Conservation (phyloP, 2,888 invertebrate species). For the Leptopilina syphax region DNA sequence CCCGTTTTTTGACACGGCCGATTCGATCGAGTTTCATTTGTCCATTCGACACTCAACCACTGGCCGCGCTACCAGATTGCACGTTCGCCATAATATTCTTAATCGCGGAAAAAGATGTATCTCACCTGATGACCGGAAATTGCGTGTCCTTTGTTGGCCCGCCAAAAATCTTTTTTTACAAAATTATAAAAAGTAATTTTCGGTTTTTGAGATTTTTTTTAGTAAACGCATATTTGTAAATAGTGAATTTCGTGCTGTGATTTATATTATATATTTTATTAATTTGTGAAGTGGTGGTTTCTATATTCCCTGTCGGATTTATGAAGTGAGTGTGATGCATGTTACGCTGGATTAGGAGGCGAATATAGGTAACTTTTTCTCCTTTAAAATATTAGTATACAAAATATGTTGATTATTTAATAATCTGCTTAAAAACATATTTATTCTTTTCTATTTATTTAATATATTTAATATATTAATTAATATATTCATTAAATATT, state of each 20-base stretch:
- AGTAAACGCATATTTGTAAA: neutral
- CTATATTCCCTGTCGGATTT: conserved; percentile 38
- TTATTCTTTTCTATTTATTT: no score
- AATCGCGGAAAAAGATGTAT: conserved; percentile 57
- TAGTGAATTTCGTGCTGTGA: conserved; percentile 49
- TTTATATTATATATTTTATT: conserved; percentile 36
- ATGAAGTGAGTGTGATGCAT: conserved; percentile 61
- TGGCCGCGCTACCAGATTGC: conserved; percentile 57
- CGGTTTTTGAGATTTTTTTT: neutral
- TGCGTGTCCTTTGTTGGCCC: conserved; percentile 45
- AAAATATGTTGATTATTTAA: neutral
- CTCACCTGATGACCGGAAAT: conserved; percentile 48
- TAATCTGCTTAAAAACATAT: no score
- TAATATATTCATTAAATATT: no score
- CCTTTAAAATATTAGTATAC: neutral
- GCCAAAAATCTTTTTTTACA: conserved; percentile 10
- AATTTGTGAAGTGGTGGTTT: conserved; percentile 42
- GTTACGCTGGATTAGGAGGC: conserved; percentile 61
- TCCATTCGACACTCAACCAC: conserved; percentile 69
- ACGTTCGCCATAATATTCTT: conserved; percentile 45
- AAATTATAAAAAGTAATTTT: neutral
- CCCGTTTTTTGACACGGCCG: conserved; percentile 71
- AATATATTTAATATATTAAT: no score
- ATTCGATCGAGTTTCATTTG: conserved; percentile 73
- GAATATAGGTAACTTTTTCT: conserved; percentile 55